Percentiles rank a stretch among this genome's conserved stretches.
Evolutionary conservation across 2,113 vertebrate genomes (phyloP).

Genomic region (Clupea harengus): DNA sequence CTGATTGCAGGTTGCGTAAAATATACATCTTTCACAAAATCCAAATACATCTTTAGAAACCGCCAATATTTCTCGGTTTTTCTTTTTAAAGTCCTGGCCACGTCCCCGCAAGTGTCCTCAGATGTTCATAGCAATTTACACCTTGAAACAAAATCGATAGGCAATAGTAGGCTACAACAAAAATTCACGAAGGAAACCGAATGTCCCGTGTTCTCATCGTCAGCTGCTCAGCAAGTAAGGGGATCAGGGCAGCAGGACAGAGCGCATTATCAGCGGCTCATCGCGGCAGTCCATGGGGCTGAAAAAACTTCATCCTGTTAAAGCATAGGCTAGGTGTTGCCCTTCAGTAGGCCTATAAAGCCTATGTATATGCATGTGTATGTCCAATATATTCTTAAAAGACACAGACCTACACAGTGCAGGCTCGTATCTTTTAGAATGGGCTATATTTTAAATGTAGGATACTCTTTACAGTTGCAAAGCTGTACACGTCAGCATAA

Average conservation of each 20-base stretch:
- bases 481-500: too few species aligned
- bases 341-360: not conserved
- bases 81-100: not conserved
- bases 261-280: not conserved
- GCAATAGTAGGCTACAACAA: not conserved
- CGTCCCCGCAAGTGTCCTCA: not conserved
- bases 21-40: not conserved
- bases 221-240: not conserved
- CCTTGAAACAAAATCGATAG: not conserved
- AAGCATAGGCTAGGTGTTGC: not conserved
- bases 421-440: too few species aligned
- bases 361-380: too few species aligned
- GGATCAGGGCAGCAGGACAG: not conserved
- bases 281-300: not conserved
- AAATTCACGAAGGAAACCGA: not conserved
- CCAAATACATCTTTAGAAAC: not conserved
- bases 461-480: too few species aligned
- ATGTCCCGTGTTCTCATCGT: not conserved
- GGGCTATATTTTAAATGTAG: too few species aligned
- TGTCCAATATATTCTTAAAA: too few species aligned
- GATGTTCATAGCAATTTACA: not conserved
- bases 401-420: not conserved
- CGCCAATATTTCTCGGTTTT: not conserved
- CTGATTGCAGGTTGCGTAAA: too few species aligned
- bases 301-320: not conserved